phyloP scores from a whole-genome alignment of 1,140 invertebrate genomes.

The Tenebrio molitor region DNA sequence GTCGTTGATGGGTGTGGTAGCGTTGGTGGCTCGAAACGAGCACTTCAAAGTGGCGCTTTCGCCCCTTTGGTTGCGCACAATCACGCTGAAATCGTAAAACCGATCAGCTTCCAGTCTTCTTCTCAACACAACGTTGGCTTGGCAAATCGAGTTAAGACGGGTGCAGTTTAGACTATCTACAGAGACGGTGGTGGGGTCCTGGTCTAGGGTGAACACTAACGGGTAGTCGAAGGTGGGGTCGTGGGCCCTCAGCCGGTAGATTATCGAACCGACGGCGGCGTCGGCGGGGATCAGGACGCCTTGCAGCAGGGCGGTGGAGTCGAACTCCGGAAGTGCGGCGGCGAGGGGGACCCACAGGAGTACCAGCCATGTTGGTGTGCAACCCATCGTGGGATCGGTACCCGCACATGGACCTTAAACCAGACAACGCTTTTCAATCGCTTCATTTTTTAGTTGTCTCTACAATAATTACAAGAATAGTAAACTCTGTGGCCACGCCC shows the following conservation, averaged over 20 bases:
- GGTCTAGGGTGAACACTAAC: slow-evolving; percentile 82
- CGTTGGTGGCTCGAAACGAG: slow-evolving; percentile 86
- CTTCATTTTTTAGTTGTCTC: no score
- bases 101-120: slow-evolving; percentile 80
- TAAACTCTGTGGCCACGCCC: no score
- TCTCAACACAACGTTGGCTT: slow-evolving; percentile 85
- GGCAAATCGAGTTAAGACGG: slow-evolving; percentile 83
- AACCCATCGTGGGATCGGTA: no score
- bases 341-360: slow-evolving; percentile 46
- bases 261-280: slow-evolving; percentile 83
- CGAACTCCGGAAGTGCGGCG: slow-evolving; percentile 79
- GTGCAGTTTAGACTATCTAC: slow-evolving; percentile 85
- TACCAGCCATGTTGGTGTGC: no score
- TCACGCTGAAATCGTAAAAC: slow-evolving; percentile 85
- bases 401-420: no score
- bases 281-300: slow-evolving; percentile 85
- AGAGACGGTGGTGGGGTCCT: slow-evolving; percentile 75
- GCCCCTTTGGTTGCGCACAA: slow-evolving; percentile 84
- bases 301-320: slow-evolving; percentile 84
- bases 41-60: slow-evolving; percentile 82
- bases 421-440: no score
- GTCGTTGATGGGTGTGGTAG: slow-evolving; percentile 80
- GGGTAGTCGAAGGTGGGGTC: slow-evolving; percentile 91
- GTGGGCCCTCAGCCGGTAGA: slow-evolving; percentile 87
- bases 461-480: no score